Percentiles rank a stretch among this genome's conserved stretches.
Evolutionary conservation across 1,140 invertebrate species (phyloP).

Genomic region (Goniozus legneri): DNA sequence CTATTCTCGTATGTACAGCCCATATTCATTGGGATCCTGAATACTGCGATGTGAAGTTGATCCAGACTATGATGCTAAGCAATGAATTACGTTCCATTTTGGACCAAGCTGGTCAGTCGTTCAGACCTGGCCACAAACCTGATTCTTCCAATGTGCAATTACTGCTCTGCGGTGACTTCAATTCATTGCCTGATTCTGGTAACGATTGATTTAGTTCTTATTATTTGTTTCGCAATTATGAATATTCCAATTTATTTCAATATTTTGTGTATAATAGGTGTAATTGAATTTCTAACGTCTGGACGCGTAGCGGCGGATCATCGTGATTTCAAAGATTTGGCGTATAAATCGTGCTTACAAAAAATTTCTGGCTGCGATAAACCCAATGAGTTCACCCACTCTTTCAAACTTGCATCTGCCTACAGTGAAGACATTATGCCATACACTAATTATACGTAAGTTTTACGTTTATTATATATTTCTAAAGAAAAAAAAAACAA

Average conservation of each 20-base stretch:
- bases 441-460: slow-evolving; percentile 98
- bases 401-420: slow-evolving; percentile 90
- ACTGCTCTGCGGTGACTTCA: slow-evolving; percentile 96
- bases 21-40: slow-evolving; percentile 99
- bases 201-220: slow-evolving; percentile 26
- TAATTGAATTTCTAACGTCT: slow-evolving; percentile 91
- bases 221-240: slow-evolving; percentile 1
- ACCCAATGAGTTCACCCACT: slow-evolving; percentile 89
- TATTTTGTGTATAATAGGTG: too few species aligned
- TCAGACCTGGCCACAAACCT: slow-evolving; percentile 61
- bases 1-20: slow-evolving; percentile 92
- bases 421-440: slow-evolving; percentile 95
- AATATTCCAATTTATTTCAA: too few species aligned
- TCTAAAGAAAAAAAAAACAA: not conserved
- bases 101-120: slow-evolving; percentile 71
- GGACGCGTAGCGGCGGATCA: slow-evolving; percentile 88
- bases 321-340: slow-evolving; percentile 94
- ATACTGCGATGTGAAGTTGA: slow-evolving; percentile 99
- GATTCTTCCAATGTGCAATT: slow-evolving; percentile 85
- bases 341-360: slow-evolving; percentile 87
- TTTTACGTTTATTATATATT: slow-evolving; percentile 14
- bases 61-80: slow-evolving; percentile 99
- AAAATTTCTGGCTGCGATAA: slow-evolving; percentile 82
- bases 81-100: slow-evolving; percentile 84
- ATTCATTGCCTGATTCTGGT: slow-evolving; percentile 97